Conservation (phyloP, 2,113 vertebrate genomes). For the Struthio camelus region DNA sequence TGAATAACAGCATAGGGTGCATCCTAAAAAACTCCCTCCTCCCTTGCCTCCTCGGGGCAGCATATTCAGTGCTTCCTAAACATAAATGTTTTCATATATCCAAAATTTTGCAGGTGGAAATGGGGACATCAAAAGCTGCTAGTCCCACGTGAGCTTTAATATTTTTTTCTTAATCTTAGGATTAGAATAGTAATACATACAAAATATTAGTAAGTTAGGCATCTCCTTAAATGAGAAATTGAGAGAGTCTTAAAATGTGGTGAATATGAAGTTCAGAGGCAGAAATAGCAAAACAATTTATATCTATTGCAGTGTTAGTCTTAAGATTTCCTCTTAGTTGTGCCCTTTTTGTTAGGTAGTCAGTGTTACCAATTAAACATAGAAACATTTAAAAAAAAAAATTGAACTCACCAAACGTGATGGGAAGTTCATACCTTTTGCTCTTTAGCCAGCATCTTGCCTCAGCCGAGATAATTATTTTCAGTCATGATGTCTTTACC, state of each 20-base stretch:
- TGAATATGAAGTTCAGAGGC: not conserved
- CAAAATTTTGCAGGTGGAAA: not conserved
- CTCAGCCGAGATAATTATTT: not conserved
- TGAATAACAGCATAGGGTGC: not conserved
- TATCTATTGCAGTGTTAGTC: not conserved
- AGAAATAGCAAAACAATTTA: not conserved
- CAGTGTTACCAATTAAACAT: not conserved
- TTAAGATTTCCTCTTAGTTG: not conserved
- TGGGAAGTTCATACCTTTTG: not conserved
- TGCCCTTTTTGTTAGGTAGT: not conserved
- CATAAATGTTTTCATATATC: not conserved
- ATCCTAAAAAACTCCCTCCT: rapidly evolving
- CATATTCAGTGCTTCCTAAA: not conserved
- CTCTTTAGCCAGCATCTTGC: not conserved
- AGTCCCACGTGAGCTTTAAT: not conserved
- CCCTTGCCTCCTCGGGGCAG: rapidly evolving
- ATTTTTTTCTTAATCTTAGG: not conserved
- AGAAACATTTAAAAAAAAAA: not conserved
- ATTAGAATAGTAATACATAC: not conserved
- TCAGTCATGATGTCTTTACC: not conserved
- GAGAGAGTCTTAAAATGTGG: not conserved
- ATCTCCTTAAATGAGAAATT: not conserved
- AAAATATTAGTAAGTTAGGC: not conserved
- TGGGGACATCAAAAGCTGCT: not conserved
- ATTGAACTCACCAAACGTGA: not conserved